A percentile compares a stretch with the other conserved stretches of the same genome.
Conservation (phyloP, 2,888 invertebrate genomes). For the Caenorhabditis sulstoni region DNA sequence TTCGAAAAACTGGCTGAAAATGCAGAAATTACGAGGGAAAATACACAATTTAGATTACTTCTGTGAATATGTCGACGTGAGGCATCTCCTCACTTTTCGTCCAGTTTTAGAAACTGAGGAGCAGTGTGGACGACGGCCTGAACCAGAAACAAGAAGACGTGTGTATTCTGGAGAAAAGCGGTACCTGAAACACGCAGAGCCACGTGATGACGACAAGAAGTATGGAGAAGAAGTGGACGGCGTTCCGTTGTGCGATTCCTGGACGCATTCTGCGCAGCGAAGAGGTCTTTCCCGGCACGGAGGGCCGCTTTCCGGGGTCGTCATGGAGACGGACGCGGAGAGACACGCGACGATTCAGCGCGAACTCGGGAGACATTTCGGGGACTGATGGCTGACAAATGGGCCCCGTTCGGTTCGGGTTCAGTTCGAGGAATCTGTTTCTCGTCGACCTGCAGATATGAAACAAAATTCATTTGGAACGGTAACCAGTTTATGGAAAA, state of each 20-base stretch:
- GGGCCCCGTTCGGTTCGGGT: too few relatives aligned
- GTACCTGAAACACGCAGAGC: constrained; percentile 49
- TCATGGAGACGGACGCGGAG: constrained; percentile 22
- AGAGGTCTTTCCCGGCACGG: too few relatives aligned
- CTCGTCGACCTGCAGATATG: too few relatives aligned
- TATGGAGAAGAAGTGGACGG: constrained; percentile 30
- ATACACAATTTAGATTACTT: constrained; percentile 8
- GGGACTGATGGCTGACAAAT: too few relatives aligned
- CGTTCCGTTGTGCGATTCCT: constrained; percentile 33
- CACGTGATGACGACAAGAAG: constrained; percentile 46
- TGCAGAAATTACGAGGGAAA: neutral
- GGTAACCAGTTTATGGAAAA: too few relatives aligned
- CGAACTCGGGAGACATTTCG: too few relatives aligned
- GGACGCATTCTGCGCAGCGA: too few relatives aligned
- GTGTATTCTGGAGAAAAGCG: neutral
- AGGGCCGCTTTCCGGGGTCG: constrained; percentile 18
- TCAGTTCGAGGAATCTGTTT: too few relatives aligned
- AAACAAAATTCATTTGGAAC: too few relatives aligned
- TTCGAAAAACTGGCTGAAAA: constrained; percentile 58
- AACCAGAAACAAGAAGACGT: neutral
- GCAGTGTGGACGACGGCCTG: constrained; percentile 37
- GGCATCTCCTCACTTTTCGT: constrained; percentile 28
- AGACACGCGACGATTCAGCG: neutral
- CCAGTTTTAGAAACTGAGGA: constrained; percentile 24
- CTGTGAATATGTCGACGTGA: constrained; percentile 42